These are phyloP conservation scores for Rhabdornis inornatus DNA, from an alignment of 2,113 vertebrate genomes.

Conservation along the genomic window DNA sequence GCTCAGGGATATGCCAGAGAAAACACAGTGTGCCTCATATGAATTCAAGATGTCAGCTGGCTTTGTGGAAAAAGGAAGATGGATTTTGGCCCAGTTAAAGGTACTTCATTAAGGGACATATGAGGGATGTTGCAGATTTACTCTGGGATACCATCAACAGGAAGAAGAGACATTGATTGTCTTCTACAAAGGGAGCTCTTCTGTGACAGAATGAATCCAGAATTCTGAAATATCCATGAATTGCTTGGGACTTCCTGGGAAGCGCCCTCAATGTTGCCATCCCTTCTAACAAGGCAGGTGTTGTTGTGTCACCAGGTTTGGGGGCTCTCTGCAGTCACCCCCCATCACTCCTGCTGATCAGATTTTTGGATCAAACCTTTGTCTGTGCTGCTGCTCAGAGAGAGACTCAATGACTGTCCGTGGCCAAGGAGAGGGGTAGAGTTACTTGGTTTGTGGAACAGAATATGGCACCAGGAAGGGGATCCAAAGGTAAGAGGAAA, in stretches of 20 bases:
- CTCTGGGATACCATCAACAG: background rate
- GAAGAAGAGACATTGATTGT: background rate
- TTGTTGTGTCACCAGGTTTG: background rate
- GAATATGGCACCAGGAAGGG: background rate
- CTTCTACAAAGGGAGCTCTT: background rate
- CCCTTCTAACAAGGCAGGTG: background rate
- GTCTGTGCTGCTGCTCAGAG: background rate
- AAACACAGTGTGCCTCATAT: background rate
- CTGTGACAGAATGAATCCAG: background rate
- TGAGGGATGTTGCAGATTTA: background rate
- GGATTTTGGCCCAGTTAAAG: background rate
- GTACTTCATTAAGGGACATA: background rate
- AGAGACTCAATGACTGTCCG: background rate
- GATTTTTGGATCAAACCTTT: background rate
- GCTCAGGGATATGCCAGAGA: background rate
- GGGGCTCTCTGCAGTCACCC: background rate
- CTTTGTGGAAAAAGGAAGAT: background rate
- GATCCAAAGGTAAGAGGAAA: background rate
- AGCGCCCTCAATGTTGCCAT: background rate
- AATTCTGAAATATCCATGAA: background rate
- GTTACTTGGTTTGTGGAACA: background rate
- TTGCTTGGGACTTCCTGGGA: background rate
- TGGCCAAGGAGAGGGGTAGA: background rate
- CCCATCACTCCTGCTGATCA: background rate
- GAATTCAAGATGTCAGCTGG: constrained; percentile 26